A percentile compares a stretch with the other conserved stretches of the same genome.
These are phyloP conservation scores for Bombylius discolor DNA, from an alignment of 2,888 invertebrate species.

Conservation along the genomic window DNA sequence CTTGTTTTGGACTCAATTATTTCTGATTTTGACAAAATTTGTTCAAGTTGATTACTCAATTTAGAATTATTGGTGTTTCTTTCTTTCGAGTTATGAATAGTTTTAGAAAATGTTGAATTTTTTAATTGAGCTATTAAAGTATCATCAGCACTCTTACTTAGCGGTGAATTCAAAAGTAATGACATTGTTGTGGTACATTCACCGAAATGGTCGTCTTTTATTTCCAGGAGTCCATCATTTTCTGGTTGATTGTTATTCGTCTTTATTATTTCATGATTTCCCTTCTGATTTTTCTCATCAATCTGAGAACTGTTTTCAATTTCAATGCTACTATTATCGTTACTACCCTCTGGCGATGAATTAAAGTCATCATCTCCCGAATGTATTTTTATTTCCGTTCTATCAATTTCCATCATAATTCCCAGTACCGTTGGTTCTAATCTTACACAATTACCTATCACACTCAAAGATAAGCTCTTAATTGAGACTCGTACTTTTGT, in stretches of 20 bases:
- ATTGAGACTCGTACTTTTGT: constrained; percentile 73
- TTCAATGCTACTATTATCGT: constrained; percentile 9
- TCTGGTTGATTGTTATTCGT: background rate
- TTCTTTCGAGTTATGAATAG: background rate
- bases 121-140: background rate
- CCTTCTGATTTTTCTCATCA: constrained; percentile 1
- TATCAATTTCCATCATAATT: constrained; percentile 48
- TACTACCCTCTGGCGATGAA: background rate
- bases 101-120: background rate
- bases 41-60: constrained; percentile 12
- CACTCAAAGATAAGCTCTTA: constrained; percentile 73
- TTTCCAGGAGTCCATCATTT: constrained; percentile 37
- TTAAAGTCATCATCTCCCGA: background rate
- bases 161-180: constrained; percentile 17
- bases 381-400: constrained; percentile 18
- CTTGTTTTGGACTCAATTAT: constrained; percentile 22
- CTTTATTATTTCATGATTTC: background rate
- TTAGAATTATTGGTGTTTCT: background rate
- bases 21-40: constrained; percentile 29
- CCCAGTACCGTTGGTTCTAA: constrained; percentile 62
- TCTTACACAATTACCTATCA: constrained; percentile 60
- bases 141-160: constrained; percentile 28
- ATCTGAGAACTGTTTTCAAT: background rate
- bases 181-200: constrained; percentile 34
- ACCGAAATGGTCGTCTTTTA: constrained; percentile 52